Base-by-base conservation (phyloP, 1,140 invertebrate species). In the Sinella curviseta region DNA sequence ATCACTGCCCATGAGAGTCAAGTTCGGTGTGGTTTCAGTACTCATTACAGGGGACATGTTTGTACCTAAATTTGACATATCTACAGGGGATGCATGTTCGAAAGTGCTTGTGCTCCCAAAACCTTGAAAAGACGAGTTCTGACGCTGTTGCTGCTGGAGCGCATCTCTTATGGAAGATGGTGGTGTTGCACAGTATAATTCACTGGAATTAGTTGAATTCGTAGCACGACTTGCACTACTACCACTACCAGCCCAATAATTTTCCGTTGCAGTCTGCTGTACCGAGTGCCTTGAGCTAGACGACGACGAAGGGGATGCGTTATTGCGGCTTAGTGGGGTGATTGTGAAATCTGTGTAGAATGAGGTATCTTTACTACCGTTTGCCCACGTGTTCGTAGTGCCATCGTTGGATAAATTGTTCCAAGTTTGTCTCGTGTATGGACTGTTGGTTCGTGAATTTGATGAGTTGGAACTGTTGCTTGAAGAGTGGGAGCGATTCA, bases 391-490 rank as follows among this genome's bases (percentile, higher is more conserved):
- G 12, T n/a, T n/a, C n/a, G 28, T 33, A 14, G 14, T 33, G 28
- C 26, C 65, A 31, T 70, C 30, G n/a, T 60, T 17, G 8, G 57
- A 12, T n/a, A 60, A 60, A 3, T 26, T 26, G 24, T n/a, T 60
- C 24, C 57, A 12, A 26, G 12, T n/a, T 70, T 30, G 26, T 70
- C 3, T 70, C 31, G 31, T 31, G 65, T 70, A 70, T 24, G 65
- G 65, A 70, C 65, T 70, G 31, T 70, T 70, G 26, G 65, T 70
- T 33, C 65, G 26, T 14, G 65, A 70, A 70, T 30, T 70, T 24
- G 65, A 70, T 31, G 65, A 70, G n/a, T 70, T 70, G 31, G 65
- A 70, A 70, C 65, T 70, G 24, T 24, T 70, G 24, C 65, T 70
- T 3, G 65, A 33, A 14, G 65, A 70, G 24, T 70, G 65, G 2